Base-by-base conservation (phyloP, 2,797 vertebrate species). In the Crenichthys baileyi region DNA sequence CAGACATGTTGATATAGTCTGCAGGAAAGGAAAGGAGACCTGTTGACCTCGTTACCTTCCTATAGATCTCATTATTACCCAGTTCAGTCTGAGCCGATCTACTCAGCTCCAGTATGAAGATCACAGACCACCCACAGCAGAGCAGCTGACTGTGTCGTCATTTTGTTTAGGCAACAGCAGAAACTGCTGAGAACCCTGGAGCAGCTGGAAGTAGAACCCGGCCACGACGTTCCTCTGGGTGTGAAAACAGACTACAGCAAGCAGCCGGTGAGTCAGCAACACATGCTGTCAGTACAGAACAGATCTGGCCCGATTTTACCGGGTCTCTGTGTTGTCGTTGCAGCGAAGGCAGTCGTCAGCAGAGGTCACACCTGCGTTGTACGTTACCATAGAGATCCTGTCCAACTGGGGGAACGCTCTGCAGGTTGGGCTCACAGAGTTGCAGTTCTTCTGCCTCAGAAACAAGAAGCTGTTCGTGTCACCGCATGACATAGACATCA, bases 331-430 rank as follows among this genome's bases (percentile, higher is more conserved):
- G 74, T 84, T 88, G 63, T 73, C 68, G 39, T 85, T 75, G 72
- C 94, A 95, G 95, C 90, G 73, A 84, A 83, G 76, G 53, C 89
- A 73, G 58, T 75, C 86, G 12, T 88, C 90, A 7, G 63, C 89
- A 1, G 95, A 96, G 56, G 85, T 96, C 72, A 91, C 81, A 7
- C 95, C 97, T n/a, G 93, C 96, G 1, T 75, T 97, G 78, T 97
- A 97, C 4, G 95, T 99, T 77, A 98, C 97, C 46, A 96, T 99
- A 96, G 98, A 99, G 88, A 96, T 99, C 89, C 92, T 98, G 89
- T 99, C 98, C 46, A 99, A 97, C 95, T 99, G 98, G 98, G 98
- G 98, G 58, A 93, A 94, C 65, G 41, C 81, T 0, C 41, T 85
- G 7, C 92, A 93, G 0, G 97, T 99, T 22, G 98, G 98, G 1